These are phyloP conservation scores for Irena cyanogastra DNA, from an alignment of 2,113 vertebrate species.

Conservation along the genomic window DNA sequence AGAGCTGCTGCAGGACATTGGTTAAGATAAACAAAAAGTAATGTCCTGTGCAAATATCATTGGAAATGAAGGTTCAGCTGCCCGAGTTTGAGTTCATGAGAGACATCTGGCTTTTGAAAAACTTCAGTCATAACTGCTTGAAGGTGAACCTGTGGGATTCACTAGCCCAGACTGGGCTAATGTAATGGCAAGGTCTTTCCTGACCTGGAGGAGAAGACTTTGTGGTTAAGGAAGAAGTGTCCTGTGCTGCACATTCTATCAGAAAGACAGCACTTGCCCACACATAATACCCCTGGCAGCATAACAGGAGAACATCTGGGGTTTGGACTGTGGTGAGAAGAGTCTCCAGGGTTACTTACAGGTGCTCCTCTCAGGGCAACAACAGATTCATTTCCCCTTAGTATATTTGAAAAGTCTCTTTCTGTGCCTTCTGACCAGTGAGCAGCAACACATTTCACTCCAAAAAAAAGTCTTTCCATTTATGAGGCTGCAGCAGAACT, in stretches of 20 bases:
- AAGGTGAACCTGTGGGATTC: background rate
- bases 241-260: background rate
- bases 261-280: background rate
- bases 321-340: background rate
- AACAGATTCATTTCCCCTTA: background rate
- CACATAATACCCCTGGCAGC: background rate
- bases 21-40: background rate
- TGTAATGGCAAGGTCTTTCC: background rate
- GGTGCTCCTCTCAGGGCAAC: background rate
- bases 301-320: background rate
- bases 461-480: background rate
- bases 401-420: background rate
- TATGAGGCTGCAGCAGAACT: background rate
- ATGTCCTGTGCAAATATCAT: background rate
- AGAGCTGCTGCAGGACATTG: background rate
- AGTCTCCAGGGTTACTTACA: background rate
- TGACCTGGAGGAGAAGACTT: background rate
- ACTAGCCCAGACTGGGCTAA: background rate
- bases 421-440: background rate
- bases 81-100: background rate
- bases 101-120: background rate
- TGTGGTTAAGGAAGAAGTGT: background rate
- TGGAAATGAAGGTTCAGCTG: background rate
- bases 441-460: background rate
- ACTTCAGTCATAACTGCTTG: background rate